Base-by-base conservation (phyloP, 2,797 vertebrate genomes). In the Melanotaenia nigrans region DNA sequence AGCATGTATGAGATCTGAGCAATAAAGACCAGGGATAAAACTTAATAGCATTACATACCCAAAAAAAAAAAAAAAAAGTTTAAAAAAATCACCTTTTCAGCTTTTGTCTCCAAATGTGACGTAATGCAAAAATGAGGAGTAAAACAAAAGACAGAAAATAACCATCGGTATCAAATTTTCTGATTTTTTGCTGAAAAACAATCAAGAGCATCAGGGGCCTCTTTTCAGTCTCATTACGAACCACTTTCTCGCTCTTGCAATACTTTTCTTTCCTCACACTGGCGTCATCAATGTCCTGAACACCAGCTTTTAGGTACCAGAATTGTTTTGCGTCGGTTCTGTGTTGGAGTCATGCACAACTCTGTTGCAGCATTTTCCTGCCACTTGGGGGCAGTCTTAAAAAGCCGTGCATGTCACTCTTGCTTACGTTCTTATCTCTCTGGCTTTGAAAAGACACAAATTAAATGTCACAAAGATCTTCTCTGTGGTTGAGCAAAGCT, bases 41-140 rank as follows among this genome's bases (percentile, higher is more conserved):
- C 68, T 69, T 65, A 79, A 57, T 40, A 80, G 85, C 78, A 88
- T 85, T 77, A 77, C 57, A 75, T 40, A 78, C 71, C 77, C 68
- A 35, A 83, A 73, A 83, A 89, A 0, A 18, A 13, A 83, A 89
- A 0, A 18, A 13, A 30, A 55, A 16, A 18, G 18, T 25, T 55
- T 18, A 16, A 5, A 55, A 87, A 28, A 24, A 87, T 95, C 92
- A 94, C 92, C 91, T 94, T 93, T 92, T 92, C 88, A 85, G 89
- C 92, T 88, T 94, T 93, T 64, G 87, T 86, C 93, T 93, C 87
- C 89, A 90, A 85, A 86, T 86, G 71, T 83, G 84, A 90, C 68
- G 86, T 61, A 87, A 90, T 85, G 89, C 84, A 89, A 84, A 87
- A 85, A 91, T 71, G 66, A 81, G 68, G 68, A 85, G 70, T 69